Base-by-base conservation (phyloP, 2,113 vertebrate species). In the Excalfactoria chinensis region DNA sequence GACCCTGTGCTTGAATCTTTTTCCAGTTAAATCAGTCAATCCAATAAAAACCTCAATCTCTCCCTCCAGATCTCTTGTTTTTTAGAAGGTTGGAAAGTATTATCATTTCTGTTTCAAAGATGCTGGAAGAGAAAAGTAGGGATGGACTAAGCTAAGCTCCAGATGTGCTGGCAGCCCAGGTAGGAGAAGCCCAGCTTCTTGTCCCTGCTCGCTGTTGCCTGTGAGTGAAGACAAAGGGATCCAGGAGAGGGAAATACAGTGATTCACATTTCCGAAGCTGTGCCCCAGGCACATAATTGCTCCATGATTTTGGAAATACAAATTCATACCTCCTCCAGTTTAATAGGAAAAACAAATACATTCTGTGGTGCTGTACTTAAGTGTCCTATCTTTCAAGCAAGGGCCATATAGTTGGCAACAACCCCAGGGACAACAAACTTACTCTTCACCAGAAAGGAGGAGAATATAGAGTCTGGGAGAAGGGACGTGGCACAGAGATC, bases 241-340 rank as follows among this genome's bases (percentile, higher is more conserved):
- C 66, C 80, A 84, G 62, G 32, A 86, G 35, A 84, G 23, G 35
- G 37, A 22, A 87, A 25, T 7, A 9, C 46, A 41, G 18, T 46
- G 37, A 79, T 48, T 92, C 59, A 20, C 46, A 37, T 86, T 82
- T 88, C 55, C 86, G 67, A 84, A 90, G 58, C 49, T 41, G 49
- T 78, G 63, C 73, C 40, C 53, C 72, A 78, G 74, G 73, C 75
- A 77, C n/a, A 6, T 37, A 66, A 69, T 63, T 90, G 86, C 76
- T 58, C 60, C 43, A 40, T 86, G 88, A 71, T 84, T 94, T 86
- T 91, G 88, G 80, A 94, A 90, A 84, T 32, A 74, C 4, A 69
- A 86, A 84, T 92, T 82, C 77, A 76, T 49, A 66, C 49, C 51
- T 56, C 30, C 30, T 88, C 41, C 12, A 17, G 7, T 82, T 69